Evolutionary conservation across 2,888 invertebrate genomes (phyloP).

Genomic region (Rhagonycha lutea): DNA sequence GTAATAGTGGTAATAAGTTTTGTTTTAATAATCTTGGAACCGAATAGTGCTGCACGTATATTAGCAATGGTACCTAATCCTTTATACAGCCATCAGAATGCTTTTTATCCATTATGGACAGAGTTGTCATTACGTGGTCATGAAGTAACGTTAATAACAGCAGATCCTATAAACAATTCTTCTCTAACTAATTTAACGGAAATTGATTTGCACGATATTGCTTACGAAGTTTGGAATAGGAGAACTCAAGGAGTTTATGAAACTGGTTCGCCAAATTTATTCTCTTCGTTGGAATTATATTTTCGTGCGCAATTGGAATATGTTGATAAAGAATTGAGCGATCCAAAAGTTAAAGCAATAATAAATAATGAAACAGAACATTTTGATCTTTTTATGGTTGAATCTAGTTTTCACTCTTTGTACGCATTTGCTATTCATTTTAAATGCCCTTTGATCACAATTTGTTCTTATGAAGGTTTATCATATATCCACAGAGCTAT

Average conservation of each 20-base stretch:
- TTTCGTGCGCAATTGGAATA: background rate
- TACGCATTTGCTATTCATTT: background rate
- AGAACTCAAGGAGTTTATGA: background rate
- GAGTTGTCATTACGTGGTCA: conserved; percentile 30
- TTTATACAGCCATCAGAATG: conserved; percentile 39
- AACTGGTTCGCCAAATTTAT: background rate
- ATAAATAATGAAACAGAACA: background rate
- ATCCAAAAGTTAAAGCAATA: background rate
- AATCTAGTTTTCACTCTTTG: background rate
- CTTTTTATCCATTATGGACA: conserved; percentile 39
- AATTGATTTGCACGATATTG: background rate
- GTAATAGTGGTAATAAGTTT: background rate
- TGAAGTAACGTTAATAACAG: background rate
- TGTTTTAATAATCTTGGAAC: background rate
- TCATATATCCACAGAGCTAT: background rate
- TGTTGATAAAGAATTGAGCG: background rate
- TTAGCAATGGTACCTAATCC: conserved; percentile 27
- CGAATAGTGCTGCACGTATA: background rate
- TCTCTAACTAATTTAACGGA: background rate
- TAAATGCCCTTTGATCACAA: background rate
- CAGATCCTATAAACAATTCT: background rate
- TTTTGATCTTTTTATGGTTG: background rate
- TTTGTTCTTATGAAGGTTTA: background rate
- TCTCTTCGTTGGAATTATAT: background rate
- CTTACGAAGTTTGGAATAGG: background rate